Base-by-base conservation (phyloP, 2,113 vertebrate genomes). In the Pygoscelis adeliae region DNA sequence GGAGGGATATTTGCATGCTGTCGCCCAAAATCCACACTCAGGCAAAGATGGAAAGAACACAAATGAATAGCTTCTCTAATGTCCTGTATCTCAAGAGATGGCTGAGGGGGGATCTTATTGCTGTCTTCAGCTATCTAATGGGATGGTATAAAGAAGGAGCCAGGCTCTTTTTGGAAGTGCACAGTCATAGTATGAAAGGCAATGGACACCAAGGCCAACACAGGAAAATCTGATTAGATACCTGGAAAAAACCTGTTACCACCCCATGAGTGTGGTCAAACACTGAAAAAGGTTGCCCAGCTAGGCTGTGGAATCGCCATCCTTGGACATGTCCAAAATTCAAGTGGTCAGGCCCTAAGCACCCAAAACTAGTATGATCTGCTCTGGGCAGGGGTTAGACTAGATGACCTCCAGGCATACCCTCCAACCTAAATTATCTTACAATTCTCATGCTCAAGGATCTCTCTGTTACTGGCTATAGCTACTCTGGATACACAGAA, bases 11-110 rank as follows among this genome's bases (percentile, higher is more conserved):
- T 38, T 44, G 55, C 22, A 20, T 2, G 0, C 16, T 13, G 3
- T 14, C 0, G 1, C 32, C 27, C 18, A 3, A 90, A 90, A 50
- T 11, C 11, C 46, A 38, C 15, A 3, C n/a, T 30, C 6, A 0
- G 13, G 50, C 10, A 19, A 66, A 26, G 29, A 47, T 1, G 1
- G 8, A 50, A 69, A 38, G 9, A 84, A 30, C 0, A 1, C 26
- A 59, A 23, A 19, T 52, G 2, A 74, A 29, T 2, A 50, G 32
- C 4, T 69, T 65, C 53, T 69, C 22, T 5, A 4, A 16, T 1
- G 5, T 14, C 34, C 40, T 47, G 0, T 4, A 44, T 3, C 25
- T 78, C 62, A 18, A n/a, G 9, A 23, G 15, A n/a, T n/a, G 21
- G 5, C 18, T 49, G 42, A 52, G 7, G 10, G 10, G 14, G n/a